Conservation (phyloP, 2,797 vertebrate species). For the Calcarius lapponicus region DNA sequence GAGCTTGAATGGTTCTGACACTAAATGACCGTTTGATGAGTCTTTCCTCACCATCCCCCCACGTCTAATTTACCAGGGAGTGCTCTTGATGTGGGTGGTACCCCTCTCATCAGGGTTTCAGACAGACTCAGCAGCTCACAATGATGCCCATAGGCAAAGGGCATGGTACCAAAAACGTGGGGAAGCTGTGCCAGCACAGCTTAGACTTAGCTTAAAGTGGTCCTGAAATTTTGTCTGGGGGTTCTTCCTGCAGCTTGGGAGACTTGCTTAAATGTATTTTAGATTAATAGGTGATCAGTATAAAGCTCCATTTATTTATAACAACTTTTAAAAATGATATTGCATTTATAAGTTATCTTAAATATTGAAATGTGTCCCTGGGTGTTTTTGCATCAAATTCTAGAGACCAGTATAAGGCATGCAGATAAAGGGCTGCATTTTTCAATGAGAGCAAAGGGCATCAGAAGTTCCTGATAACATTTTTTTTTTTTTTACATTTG, state of each 20-base stretch:
- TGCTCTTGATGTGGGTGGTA: not conserved
- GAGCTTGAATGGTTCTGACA: not conserved
- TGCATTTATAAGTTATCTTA: not conserved
- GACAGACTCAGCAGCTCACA: not conserved
- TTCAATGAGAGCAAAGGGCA: not conserved
- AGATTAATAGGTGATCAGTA: not conserved
- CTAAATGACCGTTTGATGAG: slow-evolving; percentile 15
- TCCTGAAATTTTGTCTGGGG: not conserved
- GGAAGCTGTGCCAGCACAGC: not conserved
- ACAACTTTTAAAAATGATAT: not conserved
- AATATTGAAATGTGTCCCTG: not conserved
- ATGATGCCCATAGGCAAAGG: not conserved
- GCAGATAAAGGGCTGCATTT: not conserved
- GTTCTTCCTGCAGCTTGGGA: not conserved
- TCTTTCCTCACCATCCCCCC: not conserved
- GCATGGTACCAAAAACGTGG: not conserved
- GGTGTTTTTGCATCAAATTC: not conserved
- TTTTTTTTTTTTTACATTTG: not conserved
- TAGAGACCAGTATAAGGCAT: not conserved
- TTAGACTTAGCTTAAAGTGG: not conserved
- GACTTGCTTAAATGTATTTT: not conserved
- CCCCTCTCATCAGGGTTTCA: not conserved
- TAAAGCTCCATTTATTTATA: not conserved
- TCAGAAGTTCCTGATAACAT: not conserved
- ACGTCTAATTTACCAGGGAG: not conserved